phyloP scores from a whole-genome alignment of 2,113 vertebrate genomes.

The Cromileptes altivelis region DNA sequence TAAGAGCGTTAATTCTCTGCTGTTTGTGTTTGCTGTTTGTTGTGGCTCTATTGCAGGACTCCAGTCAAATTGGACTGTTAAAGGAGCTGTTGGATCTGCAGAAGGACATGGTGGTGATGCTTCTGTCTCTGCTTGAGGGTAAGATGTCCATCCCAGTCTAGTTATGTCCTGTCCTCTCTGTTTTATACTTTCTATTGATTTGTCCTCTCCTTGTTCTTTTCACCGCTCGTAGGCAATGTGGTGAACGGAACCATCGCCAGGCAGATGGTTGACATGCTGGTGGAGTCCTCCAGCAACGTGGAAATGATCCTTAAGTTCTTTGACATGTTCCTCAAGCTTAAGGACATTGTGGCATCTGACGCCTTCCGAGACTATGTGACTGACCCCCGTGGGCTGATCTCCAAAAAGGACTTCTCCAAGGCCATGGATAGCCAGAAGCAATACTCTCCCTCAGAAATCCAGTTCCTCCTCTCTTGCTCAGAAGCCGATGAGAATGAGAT shows the following conservation, averaged over 20 bases:
- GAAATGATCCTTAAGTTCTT: slow-evolving; percentile 99
- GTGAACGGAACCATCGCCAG: slow-evolving; percentile 96
- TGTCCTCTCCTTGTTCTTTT: background rate
- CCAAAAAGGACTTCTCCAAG: slow-evolving; percentile 98
- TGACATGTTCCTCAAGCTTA: slow-evolving; percentile 98
- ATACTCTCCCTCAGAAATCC: slow-evolving; percentile 91
- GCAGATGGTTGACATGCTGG: slow-evolving; percentile 99
- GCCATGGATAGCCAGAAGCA: slow-evolving; percentile 99
- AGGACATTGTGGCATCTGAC: slow-evolving; percentile 95
- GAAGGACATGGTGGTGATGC: slow-evolving; percentile 99
- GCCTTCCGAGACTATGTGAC: slow-evolving; percentile 95
- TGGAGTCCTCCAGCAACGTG: slow-evolving; percentile 98
- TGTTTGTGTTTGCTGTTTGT: slow-evolving; percentile 44
- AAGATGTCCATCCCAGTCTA: slow-evolving; percentile 19
- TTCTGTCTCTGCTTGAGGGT: slow-evolving; percentile 95
- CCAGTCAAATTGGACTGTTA: slow-evolving; percentile 94
- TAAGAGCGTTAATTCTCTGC: slow-evolving; percentile 29
- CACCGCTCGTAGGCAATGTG: slow-evolving; percentile 87
- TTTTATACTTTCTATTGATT: background rate
- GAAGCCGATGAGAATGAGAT: slow-evolving; percentile 98
- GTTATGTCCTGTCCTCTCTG: background rate
- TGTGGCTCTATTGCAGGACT: slow-evolving; percentile 85
- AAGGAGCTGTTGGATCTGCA: slow-evolving; percentile 96
- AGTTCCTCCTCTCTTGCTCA: slow-evolving; percentile 97
- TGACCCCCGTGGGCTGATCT: slow-evolving; percentile 95